These are phyloP conservation scores for Rhorus exstirpatorius DNA, from an alignment of 2,888 invertebrate species.

Conservation along the genomic window DNA sequence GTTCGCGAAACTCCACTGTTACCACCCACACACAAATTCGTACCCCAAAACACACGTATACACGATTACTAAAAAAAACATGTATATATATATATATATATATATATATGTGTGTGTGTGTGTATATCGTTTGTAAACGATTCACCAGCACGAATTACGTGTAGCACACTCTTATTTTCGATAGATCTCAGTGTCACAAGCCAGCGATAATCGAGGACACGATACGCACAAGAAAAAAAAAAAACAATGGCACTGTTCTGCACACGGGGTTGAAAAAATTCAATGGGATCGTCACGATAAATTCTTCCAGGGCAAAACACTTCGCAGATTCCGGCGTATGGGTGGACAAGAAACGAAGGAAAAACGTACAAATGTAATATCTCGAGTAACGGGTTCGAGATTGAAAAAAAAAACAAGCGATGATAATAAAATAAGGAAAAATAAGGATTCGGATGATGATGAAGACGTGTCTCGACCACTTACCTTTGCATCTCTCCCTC, in stretches of 20 bases:
- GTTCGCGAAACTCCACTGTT: slow-evolving; percentile 37
- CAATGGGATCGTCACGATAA: background rate
- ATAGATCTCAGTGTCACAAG: too few relatives aligned
- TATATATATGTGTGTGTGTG: too few relatives aligned
- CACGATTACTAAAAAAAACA: background rate
- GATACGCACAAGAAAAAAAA: background rate
- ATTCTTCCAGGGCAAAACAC: slow-evolving; percentile 6
- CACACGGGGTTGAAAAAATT: slow-evolving; percentile 32
- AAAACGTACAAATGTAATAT: slow-evolving; percentile 37
- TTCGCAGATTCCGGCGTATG: background rate
- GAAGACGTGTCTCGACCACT: slow-evolving; percentile 72
- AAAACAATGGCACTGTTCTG: slow-evolving; percentile 16
- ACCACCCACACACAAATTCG: slow-evolving; percentile 25
- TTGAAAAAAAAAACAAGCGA: slow-evolving; percentile 16
- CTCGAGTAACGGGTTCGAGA: slow-evolving; percentile 43
- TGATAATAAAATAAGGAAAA: slow-evolving; percentile 37
- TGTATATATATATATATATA: too few relatives aligned
- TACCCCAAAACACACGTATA: background rate
- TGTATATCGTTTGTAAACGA: too few relatives aligned
- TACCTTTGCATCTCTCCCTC: slow-evolving; percentile 82
- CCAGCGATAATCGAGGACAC: background rate
- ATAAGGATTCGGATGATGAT: slow-evolving; percentile 39
- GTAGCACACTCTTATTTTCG: too few relatives aligned
- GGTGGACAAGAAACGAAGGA: background rate
- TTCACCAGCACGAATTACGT: slow-evolving; percentile 12